phyloP scores from a whole-genome alignment of 2,797 vertebrate species.

The Acrossocheilus wenchowensis region DNA sequence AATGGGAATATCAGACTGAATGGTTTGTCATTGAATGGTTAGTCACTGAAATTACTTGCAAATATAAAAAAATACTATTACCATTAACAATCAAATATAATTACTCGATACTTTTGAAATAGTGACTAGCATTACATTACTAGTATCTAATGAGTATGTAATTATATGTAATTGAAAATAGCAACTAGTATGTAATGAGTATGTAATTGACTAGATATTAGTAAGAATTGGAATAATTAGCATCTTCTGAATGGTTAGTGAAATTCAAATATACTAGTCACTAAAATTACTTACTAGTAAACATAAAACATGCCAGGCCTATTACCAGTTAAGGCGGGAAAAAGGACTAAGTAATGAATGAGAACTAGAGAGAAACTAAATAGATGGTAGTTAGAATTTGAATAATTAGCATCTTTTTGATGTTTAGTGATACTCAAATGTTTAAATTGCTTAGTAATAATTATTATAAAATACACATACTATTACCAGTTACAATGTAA shows the following conservation, averaged over 20 bases:
- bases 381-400: not conserved
- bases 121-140: not conserved
- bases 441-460: not conserved
- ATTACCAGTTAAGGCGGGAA: not conserved
- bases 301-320: not conserved
- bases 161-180: too few species aligned
- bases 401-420: not conserved
- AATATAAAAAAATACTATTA: not conserved
- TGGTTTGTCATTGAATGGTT: not conserved
- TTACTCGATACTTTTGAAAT: not conserved
- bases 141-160: too few species aligned
- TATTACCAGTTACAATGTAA: not conserved
- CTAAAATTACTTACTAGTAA: not conserved
- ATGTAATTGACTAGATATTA: not conserved
- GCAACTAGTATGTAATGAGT: too few species aligned
- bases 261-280: not conserved
- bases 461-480: not conserved
- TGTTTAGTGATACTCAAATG: not conserved
- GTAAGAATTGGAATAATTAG: not conserved
- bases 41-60: not conserved
- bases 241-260: not conserved
- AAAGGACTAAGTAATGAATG: not conserved
- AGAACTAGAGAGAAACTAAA: too few species aligned
- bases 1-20: not conserved
- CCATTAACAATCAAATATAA: not conserved